Percentiles rank a stretch among this genome's conserved stretches.
These are phyloP conservation scores for Channa argus DNA, from an alignment of 2,113 vertebrate genomes.

Conservation along the genomic window DNA sequence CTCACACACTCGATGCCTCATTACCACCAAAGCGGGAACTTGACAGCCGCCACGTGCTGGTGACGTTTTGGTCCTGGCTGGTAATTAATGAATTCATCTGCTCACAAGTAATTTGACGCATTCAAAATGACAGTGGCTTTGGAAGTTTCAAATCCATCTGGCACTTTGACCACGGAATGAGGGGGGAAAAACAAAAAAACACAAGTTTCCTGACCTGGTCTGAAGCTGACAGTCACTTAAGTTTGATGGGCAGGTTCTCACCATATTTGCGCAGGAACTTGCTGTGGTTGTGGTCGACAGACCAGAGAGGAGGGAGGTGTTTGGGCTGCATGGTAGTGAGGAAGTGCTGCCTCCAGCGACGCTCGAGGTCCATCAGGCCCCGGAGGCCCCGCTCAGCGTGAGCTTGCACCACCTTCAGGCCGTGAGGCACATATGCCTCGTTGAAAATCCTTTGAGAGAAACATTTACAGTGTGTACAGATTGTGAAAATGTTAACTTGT, in stretches of 20 bases:
- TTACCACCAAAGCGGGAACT: background rate
- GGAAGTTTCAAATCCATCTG: background rate
- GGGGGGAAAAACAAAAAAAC: background rate
- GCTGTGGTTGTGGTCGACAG: conserved; percentile 92
- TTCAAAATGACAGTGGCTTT: background rate
- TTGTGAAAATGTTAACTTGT: too few species aligned
- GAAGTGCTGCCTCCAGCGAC: conserved; percentile 96
- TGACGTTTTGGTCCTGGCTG: background rate
- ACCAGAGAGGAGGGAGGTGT: conserved; percentile 93
- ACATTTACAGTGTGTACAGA: background rate
- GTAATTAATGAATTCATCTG: background rate
- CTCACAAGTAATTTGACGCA: conserved; percentile 1
- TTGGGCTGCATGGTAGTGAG: conserved; percentile 91
- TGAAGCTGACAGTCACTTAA: conserved; percentile 72
- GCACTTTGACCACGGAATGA: background rate
- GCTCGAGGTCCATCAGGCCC: conserved; percentile 93
- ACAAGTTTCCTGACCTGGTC: background rate
- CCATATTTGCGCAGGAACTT: conserved; percentile 94
- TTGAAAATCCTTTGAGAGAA: conserved; percentile 89
- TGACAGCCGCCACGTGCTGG: conserved; percentile 2
- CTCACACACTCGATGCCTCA: background rate
- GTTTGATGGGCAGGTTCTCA: conserved; percentile 86
- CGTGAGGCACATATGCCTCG: conserved; percentile 91
- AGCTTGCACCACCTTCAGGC: conserved; percentile 92
- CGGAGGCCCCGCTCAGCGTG: conserved; percentile 85